phyloP scores from a whole-genome alignment of 1,140 invertebrate genomes.

The Drosophila dunni region DNA sequence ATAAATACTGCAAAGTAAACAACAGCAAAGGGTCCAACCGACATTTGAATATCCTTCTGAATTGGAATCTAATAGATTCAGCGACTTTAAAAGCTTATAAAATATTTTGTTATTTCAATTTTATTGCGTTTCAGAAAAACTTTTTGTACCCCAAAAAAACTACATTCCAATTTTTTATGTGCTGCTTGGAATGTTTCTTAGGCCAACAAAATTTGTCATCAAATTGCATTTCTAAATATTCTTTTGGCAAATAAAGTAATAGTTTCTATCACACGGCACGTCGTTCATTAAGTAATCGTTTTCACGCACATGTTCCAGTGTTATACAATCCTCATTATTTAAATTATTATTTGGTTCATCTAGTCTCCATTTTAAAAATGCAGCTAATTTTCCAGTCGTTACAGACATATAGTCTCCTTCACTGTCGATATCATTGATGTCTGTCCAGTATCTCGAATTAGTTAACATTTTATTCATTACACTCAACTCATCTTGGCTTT shows the following conservation, averaged over 20 bases:
- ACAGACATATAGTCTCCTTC: not conserved
- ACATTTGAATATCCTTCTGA: too few relatives aligned
- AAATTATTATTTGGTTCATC: not conserved
- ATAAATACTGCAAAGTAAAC: not conserved
- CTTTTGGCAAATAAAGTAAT: not conserved
- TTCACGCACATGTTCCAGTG: not conserved
- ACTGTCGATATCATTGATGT: not conserved
- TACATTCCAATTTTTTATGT: too few relatives aligned
- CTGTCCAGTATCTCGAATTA: constrained; percentile 1
- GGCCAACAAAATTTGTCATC: too few relatives aligned
- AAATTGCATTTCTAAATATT: too few relatives aligned
- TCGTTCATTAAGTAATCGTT: not conserved
- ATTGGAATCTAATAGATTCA: too few relatives aligned
- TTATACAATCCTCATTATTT: not conserved
- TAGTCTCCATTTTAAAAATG: not conserved
- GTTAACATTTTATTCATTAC: not conserved
- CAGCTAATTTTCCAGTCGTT: not conserved
- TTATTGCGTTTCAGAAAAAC: too few relatives aligned
- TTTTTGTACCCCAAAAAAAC: too few relatives aligned
- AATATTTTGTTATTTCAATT: too few relatives aligned
- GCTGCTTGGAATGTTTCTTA: too few relatives aligned
- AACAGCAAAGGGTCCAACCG: not conserved
- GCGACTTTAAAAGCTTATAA: too few relatives aligned
- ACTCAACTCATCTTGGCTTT: not conserved
- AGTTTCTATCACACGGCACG: not conserved